phyloP scores from a whole-genome alignment of 2,113 vertebrate species.

The Oncorhynchus tshawytscha region DNA sequence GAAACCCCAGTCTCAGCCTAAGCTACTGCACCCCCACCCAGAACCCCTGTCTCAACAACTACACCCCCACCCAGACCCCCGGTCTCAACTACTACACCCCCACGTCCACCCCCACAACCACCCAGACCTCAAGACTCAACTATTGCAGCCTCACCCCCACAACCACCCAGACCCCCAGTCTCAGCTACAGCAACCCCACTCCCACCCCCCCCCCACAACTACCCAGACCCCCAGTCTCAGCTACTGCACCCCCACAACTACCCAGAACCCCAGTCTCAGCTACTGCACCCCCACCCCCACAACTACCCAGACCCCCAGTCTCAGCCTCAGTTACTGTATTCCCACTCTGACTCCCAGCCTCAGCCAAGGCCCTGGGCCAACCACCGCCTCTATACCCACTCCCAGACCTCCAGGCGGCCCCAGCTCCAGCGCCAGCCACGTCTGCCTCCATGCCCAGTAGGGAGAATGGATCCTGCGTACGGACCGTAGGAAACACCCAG shows the following conservation, averaged over 20 bases:
- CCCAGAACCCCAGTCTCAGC: background rate
- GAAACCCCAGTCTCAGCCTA: background rate
- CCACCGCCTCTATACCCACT: background rate
- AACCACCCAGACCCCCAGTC: background rate
- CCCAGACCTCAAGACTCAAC: background rate
- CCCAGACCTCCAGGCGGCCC: background rate
- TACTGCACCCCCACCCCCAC: constrained; percentile 18
- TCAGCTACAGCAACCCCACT: constrained; percentile 1
- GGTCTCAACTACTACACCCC: no score
- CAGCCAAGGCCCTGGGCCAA: background rate
- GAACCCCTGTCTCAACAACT: no score
- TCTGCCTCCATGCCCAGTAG: background rate
- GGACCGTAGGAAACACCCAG: background rate
- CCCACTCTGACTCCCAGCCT: background rate
- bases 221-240: background rate
- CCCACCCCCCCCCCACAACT: no score
- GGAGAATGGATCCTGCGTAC: background rate
- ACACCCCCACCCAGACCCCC: no score
- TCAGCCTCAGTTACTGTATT: background rate
- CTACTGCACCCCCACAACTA: background rate
- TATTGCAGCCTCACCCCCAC: background rate
- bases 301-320: background rate
- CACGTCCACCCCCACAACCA: no score
- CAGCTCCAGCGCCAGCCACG: background rate
- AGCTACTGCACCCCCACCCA: background rate